Base-by-base conservation (phyloP, 2,888 invertebrate genomes). In the Papilio elwesi region DNA sequence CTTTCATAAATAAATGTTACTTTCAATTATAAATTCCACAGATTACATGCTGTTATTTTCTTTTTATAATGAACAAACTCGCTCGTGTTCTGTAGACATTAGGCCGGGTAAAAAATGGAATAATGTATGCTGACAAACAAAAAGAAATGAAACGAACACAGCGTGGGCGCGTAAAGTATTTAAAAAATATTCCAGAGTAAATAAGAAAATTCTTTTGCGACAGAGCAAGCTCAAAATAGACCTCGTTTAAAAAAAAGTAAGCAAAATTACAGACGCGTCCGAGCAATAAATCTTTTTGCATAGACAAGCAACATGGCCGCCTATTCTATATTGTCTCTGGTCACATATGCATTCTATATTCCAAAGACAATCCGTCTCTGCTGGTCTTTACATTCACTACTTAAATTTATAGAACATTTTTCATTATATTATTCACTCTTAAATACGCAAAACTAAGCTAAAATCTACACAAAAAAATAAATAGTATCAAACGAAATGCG, bases 231-330 rank as follows among this genome's bases (percentile, higher is more conserved):
- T 76, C 73, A 68, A 76, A 74, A 76, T 71, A 76, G 71, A 66
- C 70, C 71, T 70, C 68, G 65, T 74, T 75, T 73, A 75, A 76
- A 75, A 75, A 26, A 85, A 85, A 85, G 82, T 83, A 83, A 78
- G 83, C 82, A 80, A 89, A 90, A 88, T 89, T 87, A 88, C 85
- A 84, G 85, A 81, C 81, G 81, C 80, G 78, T 80, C 80, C 77
- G 77, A 81, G 81, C 89, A 81, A 88, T 92, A 90, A 91, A 91
- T 91, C 87, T 85, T 82, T 81, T 78, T 77, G 79, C 87, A 90
- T 88, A 90, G 91, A 91, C 91, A 90, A 87, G 85, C 81, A 85
- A 91, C 91, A 91, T 86, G 87, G 87, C 87, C 87, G 87, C 82
- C 81, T 82, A 85, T 85, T 89, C 85, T 90, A 87, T 88, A 89